Percentiles rank a stretch among this genome's conserved stretches.
These are phyloP conservation scores for Drosophila subobscura DNA, from an alignment of 1,140 invertebrate genomes.

Conservation along the genomic window DNA sequence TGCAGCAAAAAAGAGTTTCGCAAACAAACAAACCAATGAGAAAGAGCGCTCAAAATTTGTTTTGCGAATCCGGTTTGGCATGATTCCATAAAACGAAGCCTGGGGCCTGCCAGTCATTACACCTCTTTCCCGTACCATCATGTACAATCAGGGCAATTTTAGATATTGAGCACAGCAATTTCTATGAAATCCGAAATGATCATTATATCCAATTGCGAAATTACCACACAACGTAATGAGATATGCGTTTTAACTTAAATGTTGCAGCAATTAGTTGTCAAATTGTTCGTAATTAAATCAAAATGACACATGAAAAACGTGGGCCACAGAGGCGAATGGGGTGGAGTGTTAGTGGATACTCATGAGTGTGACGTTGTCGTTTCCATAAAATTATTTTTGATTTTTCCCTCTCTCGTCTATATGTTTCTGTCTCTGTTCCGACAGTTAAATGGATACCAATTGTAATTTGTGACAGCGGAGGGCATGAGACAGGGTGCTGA, in stretches of 20 bases:
- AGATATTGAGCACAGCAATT: conserved; percentile 62
- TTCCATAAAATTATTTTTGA: conserved; percentile 72
- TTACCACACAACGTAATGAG: conserved; percentile 77
- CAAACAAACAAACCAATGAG: conserved; percentile 36
- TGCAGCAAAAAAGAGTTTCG: conserved; percentile 59
- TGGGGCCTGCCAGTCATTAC: neutral
- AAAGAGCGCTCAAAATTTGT: conserved; percentile 24
- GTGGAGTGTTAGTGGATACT: neutral
- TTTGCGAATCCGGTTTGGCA: conserved; percentile 78
- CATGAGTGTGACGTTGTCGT: conserved; percentile 55
- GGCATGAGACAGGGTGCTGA: conserved; percentile 63
- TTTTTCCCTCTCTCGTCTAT: conserved; percentile 32
- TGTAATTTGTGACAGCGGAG: conserved; percentile 58
- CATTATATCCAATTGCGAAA: conserved; percentile 76
- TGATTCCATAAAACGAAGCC: conserved; percentile 62
- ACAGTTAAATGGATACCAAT: conserved; percentile 74
- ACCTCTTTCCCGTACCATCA: neutral
- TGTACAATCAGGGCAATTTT: conserved; percentile 20
- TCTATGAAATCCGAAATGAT: conserved; percentile 40
- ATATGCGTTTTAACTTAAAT: conserved; percentile 73
- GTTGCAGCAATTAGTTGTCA: conserved; percentile 80
- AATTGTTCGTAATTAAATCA: conserved; percentile 82
- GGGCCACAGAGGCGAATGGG: neutral
- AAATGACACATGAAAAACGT: conserved; percentile 71
- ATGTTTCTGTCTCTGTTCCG: conserved; percentile 6